Conservation (phyloP, 2,888 invertebrate species). For the Pachliopta kotzebuea region DNA sequence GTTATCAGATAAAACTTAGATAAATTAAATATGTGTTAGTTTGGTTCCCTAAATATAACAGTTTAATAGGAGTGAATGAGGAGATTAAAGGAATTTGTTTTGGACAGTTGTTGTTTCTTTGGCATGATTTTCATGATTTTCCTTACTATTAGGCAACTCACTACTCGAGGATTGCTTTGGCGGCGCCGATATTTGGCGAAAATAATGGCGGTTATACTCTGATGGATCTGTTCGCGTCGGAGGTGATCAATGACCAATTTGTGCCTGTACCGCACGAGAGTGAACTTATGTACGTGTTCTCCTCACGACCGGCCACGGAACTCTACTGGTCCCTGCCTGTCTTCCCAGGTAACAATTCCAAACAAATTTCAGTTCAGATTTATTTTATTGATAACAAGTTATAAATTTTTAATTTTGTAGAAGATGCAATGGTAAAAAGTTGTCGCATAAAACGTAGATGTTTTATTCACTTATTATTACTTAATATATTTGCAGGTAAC, state of each 20-base stretch:
- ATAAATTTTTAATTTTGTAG: no score
- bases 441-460: no score
- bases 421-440: no score
- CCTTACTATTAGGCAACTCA: slow-evolving; percentile 52
- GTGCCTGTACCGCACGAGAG: slow-evolving; percentile 61
- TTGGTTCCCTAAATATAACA: neutral
- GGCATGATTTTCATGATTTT: neutral
- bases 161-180: slow-evolving; percentile 54
- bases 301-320: slow-evolving; percentile 49
- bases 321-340: slow-evolving; percentile 70
- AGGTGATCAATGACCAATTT: slow-evolving; percentile 58
- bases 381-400: no score
- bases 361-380: no score
- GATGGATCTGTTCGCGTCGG: slow-evolving; percentile 57
- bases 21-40: neutral
- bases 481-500: slow-evolving; percentile 71
- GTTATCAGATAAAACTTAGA: neutral
- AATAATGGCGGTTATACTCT: slow-evolving; percentile 64
- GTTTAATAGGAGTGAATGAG: no score
- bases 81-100: no score
- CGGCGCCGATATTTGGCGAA: slow-evolving; percentile 64
- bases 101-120: neutral
- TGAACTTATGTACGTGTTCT: slow-evolving; percentile 64
- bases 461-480: neutral
- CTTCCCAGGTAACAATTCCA: slow-evolving; percentile 58